These are phyloP conservation scores for Theodoxus fluviatilis DNA, from an alignment of 2,888 invertebrate species.

Conservation along the genomic window DNA sequence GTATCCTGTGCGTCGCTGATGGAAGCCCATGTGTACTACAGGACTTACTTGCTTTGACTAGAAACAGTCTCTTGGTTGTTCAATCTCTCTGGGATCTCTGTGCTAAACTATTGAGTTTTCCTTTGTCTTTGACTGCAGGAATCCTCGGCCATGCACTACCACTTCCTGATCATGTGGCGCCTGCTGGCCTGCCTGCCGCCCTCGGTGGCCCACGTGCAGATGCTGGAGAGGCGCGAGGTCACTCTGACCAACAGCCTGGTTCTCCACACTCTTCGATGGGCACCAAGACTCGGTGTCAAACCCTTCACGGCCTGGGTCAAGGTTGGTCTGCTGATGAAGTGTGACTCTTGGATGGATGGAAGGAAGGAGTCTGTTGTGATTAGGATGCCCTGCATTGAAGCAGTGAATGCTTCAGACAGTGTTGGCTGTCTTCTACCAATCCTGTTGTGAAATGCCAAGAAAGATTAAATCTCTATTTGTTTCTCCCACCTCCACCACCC, in stretches of 20 bases:
- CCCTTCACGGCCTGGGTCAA: slow-evolving; percentile 88
- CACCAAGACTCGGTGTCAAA: slow-evolving; percentile 83
- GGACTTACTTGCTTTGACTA: neutral
- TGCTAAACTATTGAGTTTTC: no score
- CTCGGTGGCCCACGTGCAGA: slow-evolving; percentile 85
- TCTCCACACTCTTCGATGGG: slow-evolving; percentile 88
- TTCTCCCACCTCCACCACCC: no score
- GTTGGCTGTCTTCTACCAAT: no score
- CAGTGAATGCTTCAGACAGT: no score
- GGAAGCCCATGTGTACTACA: no score
- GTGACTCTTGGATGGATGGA: no score
- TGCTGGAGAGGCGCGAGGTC: slow-evolving; percentile 74
- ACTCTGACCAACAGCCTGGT: slow-evolving; percentile 74
- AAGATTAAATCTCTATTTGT: no score
- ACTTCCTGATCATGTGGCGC: slow-evolving; percentile 85
- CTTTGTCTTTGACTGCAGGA: slow-evolving; percentile 43
- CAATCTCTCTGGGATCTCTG: neutral
- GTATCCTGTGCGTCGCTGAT: no score
- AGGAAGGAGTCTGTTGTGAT: no score
- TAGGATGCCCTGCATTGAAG: no score
- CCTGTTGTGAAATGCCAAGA: no score
- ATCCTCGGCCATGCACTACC: slow-evolving; percentile 84
- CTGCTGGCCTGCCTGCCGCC: slow-evolving; percentile 86
- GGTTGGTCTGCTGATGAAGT: slow-evolving; percentile 46
- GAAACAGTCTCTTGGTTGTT: neutral